Percentiles rank a stretch among this genome's conserved stretches.
Conservation (phyloP, 1,140 invertebrate genomes). For the Musca domestica region DNA sequence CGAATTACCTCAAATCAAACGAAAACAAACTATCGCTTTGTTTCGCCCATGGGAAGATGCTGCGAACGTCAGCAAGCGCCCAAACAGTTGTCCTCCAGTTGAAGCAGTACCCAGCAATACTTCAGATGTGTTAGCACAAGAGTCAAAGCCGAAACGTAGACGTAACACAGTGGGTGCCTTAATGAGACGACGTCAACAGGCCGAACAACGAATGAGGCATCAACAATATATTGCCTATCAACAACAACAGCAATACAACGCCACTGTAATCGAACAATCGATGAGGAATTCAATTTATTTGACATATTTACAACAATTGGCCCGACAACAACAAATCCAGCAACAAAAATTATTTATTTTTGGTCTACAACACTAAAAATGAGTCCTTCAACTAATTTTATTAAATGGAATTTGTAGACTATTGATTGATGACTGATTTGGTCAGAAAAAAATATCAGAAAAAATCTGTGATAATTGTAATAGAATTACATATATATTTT, state of each 20-base stretch:
- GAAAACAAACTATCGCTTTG: background rate
- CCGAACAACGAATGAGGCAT: background rate
- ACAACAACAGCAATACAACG: background rate
- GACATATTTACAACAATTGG: background rate
- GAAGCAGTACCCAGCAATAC: background rate
- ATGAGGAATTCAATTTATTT: background rate
- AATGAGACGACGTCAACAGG: background rate
- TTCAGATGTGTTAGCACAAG: background rate
- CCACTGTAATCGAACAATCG: background rate
- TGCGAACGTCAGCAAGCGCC: no score
- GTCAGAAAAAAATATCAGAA: no score
- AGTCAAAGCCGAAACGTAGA: background rate
- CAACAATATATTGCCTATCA: conserved; percentile 3
- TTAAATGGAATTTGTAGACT: no score
- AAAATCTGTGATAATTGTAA: no score
- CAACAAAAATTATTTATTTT: background rate
- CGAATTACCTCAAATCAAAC: background rate
- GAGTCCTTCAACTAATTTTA: no score
- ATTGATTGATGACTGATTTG: no score
- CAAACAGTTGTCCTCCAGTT: no score
- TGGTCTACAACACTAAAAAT: background rate
- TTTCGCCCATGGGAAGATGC: background rate
- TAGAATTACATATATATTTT: no score
- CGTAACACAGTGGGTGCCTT: background rate
- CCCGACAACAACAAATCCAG: background rate